Evolutionary conservation across 2,113 vertebrate species (phyloP), one percentile per base, ranked within the genome.

Genomic region (Nycticorax nycticorax): DNA sequence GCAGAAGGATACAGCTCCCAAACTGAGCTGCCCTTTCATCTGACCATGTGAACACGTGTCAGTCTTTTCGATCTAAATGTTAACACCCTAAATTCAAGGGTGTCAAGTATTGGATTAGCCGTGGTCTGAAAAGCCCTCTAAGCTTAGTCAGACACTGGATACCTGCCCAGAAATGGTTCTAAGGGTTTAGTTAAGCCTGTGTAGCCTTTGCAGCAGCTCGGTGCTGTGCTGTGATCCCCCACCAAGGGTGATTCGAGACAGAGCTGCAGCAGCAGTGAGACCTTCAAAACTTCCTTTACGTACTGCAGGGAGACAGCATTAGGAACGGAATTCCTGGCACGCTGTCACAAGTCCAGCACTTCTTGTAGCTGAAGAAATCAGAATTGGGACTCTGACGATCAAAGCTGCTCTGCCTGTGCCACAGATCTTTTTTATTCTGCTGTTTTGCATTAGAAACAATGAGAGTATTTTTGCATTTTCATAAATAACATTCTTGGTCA

Each of bases 301-400:
- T 66, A 10, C 62, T 73, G 45, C 71, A 85, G 55, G 35, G 75
- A 68, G 27, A 27, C 22, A 35, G 35, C 16, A 19, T 59, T 27
- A 75, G 53, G 69, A 94, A 57, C 1, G 2, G 26, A 85, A 60
- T 47, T 47, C 28, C 16, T 52, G 37, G 30, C 5, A 3, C 1
- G 1, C 19, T 62, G 23, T 39, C 45, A 48, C 30, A 57, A 56
- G 15, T 32, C 19, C 62, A 83, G 53, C n/a, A 64, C 23, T 86
- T 69, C 14, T 56, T 4, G 2, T 41, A 67, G 37, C n/a, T 63
- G 55, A 10, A 73, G 35, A 76, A 85, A 85, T 66, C 22, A 7
- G 37, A 88, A 75, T 11, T 0, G 0, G 26, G 47, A 66, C 14
- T 76, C 27, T 69, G 50, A 62, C 0, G 0, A n/a, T 45, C 37